Conservation (phyloP, 2,113 vertebrate species). For the Gorsachius goisagi region DNA sequence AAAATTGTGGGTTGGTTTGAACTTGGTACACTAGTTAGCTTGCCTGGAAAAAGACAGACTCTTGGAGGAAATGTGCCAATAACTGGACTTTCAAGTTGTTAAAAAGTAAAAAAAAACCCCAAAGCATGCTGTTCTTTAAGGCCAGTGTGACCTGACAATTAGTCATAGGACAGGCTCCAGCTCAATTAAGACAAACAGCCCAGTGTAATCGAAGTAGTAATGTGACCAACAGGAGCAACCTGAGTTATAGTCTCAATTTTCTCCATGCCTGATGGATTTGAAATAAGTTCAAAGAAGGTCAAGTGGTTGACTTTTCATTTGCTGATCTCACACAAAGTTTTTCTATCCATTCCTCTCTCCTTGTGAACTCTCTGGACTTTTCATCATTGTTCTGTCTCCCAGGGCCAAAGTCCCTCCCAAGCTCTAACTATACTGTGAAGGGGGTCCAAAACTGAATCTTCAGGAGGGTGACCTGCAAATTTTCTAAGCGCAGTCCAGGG, state of each 20-base stretch:
- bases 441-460: neutral
- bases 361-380: neutral
- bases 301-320: conserved; percentile 66
- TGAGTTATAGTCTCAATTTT: conserved; percentile 79
- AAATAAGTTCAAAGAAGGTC: conserved; percentile 75
- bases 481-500: neutral
- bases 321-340: conserved; percentile 65
- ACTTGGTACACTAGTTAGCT: neutral
- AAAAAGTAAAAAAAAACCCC: neutral
- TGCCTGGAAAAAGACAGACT: neutral
- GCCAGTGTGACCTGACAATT: conserved; percentile 62
- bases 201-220: conserved; percentile 65
- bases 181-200: conserved; percentile 64
- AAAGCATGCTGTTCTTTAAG: neutral
- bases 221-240: conserved; percentile 55
- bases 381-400: neutral
- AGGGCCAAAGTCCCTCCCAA: neutral
- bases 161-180: conserved; percentile 48
- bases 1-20: neutral
- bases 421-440: neutral
- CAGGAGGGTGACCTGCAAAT: neutral
- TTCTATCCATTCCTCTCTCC: conserved; percentile 28
- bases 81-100: neutral
- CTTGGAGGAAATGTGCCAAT: neutral
- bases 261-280: conserved; percentile 65